Evolutionary conservation across 2,888 invertebrate genomes (phyloP).

Genomic region (Drosophila mayaguana): DNA sequence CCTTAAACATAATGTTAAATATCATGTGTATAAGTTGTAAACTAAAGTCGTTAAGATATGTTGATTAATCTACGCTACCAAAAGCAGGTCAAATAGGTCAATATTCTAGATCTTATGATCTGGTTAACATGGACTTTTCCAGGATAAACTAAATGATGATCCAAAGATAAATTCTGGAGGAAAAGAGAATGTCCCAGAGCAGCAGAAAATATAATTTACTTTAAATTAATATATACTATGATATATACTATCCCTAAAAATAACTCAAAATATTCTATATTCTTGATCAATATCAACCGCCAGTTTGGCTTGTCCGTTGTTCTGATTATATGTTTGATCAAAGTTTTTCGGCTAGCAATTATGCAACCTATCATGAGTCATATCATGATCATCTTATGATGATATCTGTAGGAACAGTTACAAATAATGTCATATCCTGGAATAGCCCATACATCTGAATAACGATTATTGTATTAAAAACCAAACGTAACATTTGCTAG

Average conservation of each 20-base stretch:
- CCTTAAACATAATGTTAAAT: slow-evolving; percentile 18
- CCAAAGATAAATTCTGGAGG: not conserved
- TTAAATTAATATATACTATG: not conserved
- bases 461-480: slow-evolving; percentile 4
- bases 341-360: not conserved
- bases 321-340: not conserved
- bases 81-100: not conserved
- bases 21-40: slow-evolving; percentile 34
- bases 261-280: too few relatives aligned
- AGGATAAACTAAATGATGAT: not conserved
- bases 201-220: not conserved
- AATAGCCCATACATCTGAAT: slow-evolving; percentile 6
- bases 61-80: slow-evolving; percentile 20
- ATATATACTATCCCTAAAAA: too few relatives aligned
- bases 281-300: too few relatives aligned
- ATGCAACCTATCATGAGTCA: not conserved
- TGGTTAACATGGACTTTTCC: slow-evolving; percentile 7
- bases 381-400: not conserved
- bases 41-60: slow-evolving; percentile 32
- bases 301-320: too few relatives aligned
- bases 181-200: not conserved
- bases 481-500: slow-evolving; percentile 29
- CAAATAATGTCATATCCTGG: not conserved
- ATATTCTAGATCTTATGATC: not conserved
- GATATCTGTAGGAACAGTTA: not conserved